Base-by-base conservation (phyloP, 2,888 invertebrate species). In the Drosophila pullipes region DNA sequence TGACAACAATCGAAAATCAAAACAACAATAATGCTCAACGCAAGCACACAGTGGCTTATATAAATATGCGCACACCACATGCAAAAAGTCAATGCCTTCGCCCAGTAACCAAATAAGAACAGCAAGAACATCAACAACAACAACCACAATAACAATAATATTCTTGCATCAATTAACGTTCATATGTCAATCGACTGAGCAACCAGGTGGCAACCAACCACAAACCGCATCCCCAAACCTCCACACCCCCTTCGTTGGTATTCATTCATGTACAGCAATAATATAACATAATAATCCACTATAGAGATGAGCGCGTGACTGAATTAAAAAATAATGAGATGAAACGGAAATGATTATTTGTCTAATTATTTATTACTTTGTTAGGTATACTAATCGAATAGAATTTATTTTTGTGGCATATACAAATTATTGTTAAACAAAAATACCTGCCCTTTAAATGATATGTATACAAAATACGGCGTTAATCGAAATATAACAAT, bases 21-120 rank as follows among this genome's bases (percentile, higher is more conserved):
- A 88, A 85, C 71, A 77, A 85, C 66, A 62, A 74, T 49, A 60
- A 74, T 41, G 55, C 22, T 39, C 37, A 30, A 37, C 49, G 13
- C 35, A 25, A 22, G 25, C 18, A 57, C 16, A 72, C 74, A 77
- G 72, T 88, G 54, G 47, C 61, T 74, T 73, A 69, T 55, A 73
- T 71, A 83, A 77, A 73, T 72, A 55, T 72, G 55, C 55, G 70
- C 64, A 75, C 80, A 81, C 61, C 82, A 84, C 76, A 84, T 78
- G 74, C 78, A 82, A 50, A 65, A 72, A 87, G 85, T 87, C 87
- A 87, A 78, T 87, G 80, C 76, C 85, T 85, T 70, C 13, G 55
- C 49, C 41, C 30, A 44, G 37, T 4, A 39, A 35, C 53, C 59
- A 25, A 39, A 57, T 22, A 41, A 61, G 9, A 41, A 41, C 57